phyloP scores from a whole-genome alignment of 1,140 invertebrate species.

The Diploscapter pachys region DNA sequence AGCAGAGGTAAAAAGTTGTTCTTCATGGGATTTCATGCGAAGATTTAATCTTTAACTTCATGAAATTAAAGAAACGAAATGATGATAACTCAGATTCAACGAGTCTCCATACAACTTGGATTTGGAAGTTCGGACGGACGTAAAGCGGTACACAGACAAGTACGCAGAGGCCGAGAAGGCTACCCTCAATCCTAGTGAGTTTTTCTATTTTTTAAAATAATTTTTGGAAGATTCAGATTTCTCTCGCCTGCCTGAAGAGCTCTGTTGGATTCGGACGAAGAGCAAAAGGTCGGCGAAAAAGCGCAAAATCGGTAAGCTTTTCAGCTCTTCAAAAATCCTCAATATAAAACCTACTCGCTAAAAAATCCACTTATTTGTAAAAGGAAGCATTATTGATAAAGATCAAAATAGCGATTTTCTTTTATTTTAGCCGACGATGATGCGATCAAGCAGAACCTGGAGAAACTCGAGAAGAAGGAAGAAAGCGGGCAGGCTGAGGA shows the following conservation, averaged over 20 bases:
- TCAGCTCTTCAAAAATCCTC: neutral
- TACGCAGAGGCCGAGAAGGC: constrained; percentile 8
- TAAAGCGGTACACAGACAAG: constrained; percentile 23
- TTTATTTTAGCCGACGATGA: constrained; percentile 1
- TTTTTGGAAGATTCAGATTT: constrained; percentile 16
- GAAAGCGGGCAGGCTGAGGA: neutral
- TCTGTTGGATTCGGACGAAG: constrained; percentile 17
- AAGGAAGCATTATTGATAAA: no score
- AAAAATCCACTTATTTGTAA: no score
- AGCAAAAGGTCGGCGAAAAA: neutral
- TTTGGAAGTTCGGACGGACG: constrained; percentile 12
- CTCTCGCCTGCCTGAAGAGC: constrained; percentile 19
- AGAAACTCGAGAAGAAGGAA: constrained; percentile 27
- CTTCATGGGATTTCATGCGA: neutral
- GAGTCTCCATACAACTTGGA: constrained; percentile 25
- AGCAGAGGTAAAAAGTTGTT: neutral
- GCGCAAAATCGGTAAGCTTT: constrained; percentile 13
- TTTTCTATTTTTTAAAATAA: neutral
- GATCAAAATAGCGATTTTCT: no score
- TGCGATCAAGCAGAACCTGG: constrained; percentile 10
- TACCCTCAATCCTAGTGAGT: constrained; percentile 15
- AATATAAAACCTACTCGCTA: no score
- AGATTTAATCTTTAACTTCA: no score
- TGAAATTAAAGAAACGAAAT: no score
- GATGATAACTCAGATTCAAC: neutral